Conservation (phyloP, 2,888 invertebrate genomes). For the Acleris holmiana region DNA sequence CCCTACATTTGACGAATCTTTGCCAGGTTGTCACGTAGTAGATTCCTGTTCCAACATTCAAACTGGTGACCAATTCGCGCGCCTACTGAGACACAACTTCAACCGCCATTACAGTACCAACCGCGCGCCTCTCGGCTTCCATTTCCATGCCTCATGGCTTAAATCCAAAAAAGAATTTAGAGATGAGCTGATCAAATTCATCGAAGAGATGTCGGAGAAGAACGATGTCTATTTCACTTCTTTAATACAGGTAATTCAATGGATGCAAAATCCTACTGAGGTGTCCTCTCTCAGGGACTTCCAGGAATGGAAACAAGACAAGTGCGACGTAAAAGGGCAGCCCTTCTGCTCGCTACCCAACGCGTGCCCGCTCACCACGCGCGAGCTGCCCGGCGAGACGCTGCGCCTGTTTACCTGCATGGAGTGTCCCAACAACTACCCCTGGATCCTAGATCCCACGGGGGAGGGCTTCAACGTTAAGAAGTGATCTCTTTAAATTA, state of each 20-base stretch:
- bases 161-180: slow-evolving; percentile 97
- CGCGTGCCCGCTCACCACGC: slow-evolving; percentile 94
- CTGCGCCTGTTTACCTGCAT: slow-evolving; percentile 96
- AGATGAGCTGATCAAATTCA: slow-evolving; percentile 95
- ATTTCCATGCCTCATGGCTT: slow-evolving; percentile 98
- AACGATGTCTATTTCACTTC: slow-evolving; percentile 97
- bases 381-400: slow-evolving; percentile 96
- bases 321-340: slow-evolving; percentile 97
- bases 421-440: slow-evolving; percentile 98
- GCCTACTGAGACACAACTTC: slow-evolving; percentile 96
- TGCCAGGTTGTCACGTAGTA: slow-evolving; percentile 97
- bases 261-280: slow-evolving; percentile 98
- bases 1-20: slow-evolving; percentile 95
- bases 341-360: slow-evolving; percentile 96
- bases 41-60: slow-evolving; percentile 97
- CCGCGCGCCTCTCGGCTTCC: slow-evolving; percentile 95
- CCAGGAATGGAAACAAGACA: slow-evolving; percentile 96
- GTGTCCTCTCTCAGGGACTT: slow-evolving; percentile 93
- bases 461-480: slow-evolving; percentile 95
- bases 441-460: slow-evolving; percentile 97
- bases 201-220: slow-evolving; percentile 94
- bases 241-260: slow-evolving; percentile 95
- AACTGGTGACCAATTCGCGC: slow-evolving; percentile 94
- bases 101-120: slow-evolving; percentile 96
- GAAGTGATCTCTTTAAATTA: slow-evolving; percentile 86